Percentiles rank a stretch among this genome's conserved stretches.
These are phyloP conservation scores for Heloderma charlesbogerti DNA, from an alignment of 2,113 vertebrate genomes.

Conservation along the genomic window DNA sequence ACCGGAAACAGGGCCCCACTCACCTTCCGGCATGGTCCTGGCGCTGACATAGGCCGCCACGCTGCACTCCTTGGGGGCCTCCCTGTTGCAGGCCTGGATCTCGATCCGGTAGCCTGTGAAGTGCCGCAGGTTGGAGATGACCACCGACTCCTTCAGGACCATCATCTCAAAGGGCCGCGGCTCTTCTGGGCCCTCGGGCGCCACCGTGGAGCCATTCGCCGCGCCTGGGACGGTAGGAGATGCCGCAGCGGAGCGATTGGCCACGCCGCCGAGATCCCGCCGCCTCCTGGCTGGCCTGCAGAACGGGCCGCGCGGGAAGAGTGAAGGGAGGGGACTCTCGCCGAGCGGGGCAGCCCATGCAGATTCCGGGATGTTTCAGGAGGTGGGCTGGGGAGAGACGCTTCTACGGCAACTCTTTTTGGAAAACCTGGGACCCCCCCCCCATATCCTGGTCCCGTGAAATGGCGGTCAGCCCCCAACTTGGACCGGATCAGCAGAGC, in stretches of 20 bases:
- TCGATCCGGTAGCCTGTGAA: constrained; percentile 98
- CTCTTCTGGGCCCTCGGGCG: constrained; percentile 70
- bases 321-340: not conserved
- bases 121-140: constrained; percentile 92
- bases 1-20: constrained; percentile 5
- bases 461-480: no score
- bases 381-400: no score
- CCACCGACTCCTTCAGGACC: constrained; percentile 85
- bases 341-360: not conserved
- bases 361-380: no score
- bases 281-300: constrained; percentile 85
- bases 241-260: constrained; percentile 77
- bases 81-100: constrained; percentile 95
- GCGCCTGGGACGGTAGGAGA: constrained; percentile 69
- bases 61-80: constrained; percentile 83
- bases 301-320: not conserved
- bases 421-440: no score
- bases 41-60: constrained; percentile 91
- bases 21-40: constrained; percentile 95
- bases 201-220: constrained; percentile 69
- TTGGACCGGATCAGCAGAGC: no score
- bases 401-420: no score
- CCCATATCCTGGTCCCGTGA: no score
- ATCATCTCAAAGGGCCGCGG: constrained; percentile 85
- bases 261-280: constrained; percentile 83